These are phyloP conservation scores for Lingula anatina DNA, from an alignment of 2,888 invertebrate genomes.

Conservation along the genomic window DNA sequence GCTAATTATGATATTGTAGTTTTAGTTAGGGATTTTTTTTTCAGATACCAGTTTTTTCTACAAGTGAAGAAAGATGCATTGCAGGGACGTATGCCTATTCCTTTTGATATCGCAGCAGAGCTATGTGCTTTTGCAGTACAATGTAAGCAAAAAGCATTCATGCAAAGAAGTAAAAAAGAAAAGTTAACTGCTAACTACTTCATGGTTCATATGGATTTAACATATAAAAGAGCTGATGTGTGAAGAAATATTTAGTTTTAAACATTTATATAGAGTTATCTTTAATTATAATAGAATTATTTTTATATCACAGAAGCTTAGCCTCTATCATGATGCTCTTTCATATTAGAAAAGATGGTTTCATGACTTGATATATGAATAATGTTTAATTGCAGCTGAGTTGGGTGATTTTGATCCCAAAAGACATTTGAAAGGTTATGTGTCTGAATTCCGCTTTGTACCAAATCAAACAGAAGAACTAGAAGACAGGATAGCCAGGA, in stretches of 20 bases:
- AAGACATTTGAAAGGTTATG: constrained; percentile 82
- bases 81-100: constrained; percentile 85
- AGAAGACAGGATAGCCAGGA: constrained; percentile 78
- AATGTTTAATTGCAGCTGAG: constrained; percentile 67
- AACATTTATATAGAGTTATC: too few relatives aligned
- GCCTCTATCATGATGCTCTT: not conserved
- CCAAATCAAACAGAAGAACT: constrained; percentile 88
- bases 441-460: constrained; percentile 88
- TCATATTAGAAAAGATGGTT: not conserved
- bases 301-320: not conserved
- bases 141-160: constrained; percentile 76
- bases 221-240: too few relatives aligned
- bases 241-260: too few relatives aligned
- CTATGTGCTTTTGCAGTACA: constrained; percentile 89
- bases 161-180: too few relatives aligned
- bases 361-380: not conserved
- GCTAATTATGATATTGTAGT: not conserved
- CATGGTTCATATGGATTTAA: too few relatives aligned
- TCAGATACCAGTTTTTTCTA: constrained; percentile 92
- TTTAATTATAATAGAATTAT: not conserved
- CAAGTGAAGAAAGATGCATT: constrained; percentile 95
- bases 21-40: constrained; percentile 22
- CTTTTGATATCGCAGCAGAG: constrained; percentile 86
- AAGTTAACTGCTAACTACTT: too few relatives aligned
- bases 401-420: constrained; percentile 89